Base-by-base conservation (phyloP, 2,888 invertebrate genomes). In the Cerastis leucographa region DNA sequence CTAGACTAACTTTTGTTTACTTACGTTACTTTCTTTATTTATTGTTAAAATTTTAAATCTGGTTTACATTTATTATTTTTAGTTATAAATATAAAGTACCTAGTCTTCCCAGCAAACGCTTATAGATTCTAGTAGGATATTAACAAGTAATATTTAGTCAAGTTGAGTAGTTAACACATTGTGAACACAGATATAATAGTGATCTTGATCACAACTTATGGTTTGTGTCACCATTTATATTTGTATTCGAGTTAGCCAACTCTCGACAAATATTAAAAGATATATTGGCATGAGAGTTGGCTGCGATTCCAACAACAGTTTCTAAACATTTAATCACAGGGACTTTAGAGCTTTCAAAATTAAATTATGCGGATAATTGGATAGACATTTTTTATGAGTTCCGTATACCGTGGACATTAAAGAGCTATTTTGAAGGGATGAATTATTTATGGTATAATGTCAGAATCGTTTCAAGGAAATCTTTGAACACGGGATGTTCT, bases 391-490 rank as follows among this genome's bases (percentile, higher is more conserved):
- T 84, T 86, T 77, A 84, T 71, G 81, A 76, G 74, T 84, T 84
- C 69, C 74, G 51, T 51, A 64, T 66, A 42, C 25, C 49, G 35
- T 68, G n/a, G 69, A 77, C 61, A 35, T 83, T 85, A 80, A 85
- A 76, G 80, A 81, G 54, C 71, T 70, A 74, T 81, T 87, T 76
- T 72, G 56, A 89, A 84, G 81, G 86, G 81, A 69, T 83, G 65
- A 73, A 78, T 83, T 78, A 81, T 85, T 61, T 83, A 81, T 46
- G 40, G 49, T 42, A 40, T 49, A 78, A 70, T 54, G 70, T 78
- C 59, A 77, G 64, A 73, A 67, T 80, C 25, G 40, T 76, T 86
- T 81, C 86, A 81, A 83, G 86, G 83, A 89, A 84, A 79, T 73
- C 79, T 84, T 85, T 86, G 83, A 87, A 85, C 61, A 14, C 79